Percentiles rank a stretch among this genome's conserved stretches.
Evolutionary conservation across 2,888 invertebrate genomes (phyloP).

Genomic region (Volucella bombylans): DNA sequence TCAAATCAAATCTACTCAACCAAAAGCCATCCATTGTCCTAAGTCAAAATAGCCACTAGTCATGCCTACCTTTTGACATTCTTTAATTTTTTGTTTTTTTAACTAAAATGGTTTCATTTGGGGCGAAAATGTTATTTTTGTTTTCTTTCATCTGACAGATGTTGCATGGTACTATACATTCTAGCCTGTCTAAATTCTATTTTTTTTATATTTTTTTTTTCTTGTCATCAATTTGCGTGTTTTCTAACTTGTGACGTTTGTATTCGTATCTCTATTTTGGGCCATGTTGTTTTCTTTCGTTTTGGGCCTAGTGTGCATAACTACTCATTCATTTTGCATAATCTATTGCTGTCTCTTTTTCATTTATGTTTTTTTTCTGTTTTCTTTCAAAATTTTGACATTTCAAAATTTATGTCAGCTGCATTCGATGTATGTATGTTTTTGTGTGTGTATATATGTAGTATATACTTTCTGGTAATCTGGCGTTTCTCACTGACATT

Average conservation of each 20-base stretch:
- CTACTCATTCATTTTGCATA: constrained; percentile 41
- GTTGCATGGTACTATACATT: constrained; percentile 49
- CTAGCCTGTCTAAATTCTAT: constrained; percentile 7
- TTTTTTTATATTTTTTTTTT: constrained; percentile 18
- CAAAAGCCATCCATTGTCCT: constrained; percentile 43
- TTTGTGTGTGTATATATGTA: constrained; percentile 5
- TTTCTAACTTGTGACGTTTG: constrained; percentile 15
- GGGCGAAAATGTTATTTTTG: constrained; percentile 37
- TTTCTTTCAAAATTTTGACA: constrained; percentile 5
- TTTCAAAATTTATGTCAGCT: neutral
- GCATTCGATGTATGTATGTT: neutral
- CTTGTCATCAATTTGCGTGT: constrained; percentile 21
- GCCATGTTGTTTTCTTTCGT: constrained; percentile 9
- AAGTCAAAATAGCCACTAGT: constrained; percentile 37
- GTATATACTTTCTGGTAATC: neutral
- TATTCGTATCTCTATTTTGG: constrained; percentile 1
- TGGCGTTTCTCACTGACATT: constrained; percentile 36
- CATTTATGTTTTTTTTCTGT: constrained; percentile 49
- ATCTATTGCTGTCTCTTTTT: constrained; percentile 43
- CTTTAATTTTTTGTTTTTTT: constrained; percentile 28
- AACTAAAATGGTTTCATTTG: neutral
- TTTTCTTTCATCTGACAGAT: constrained; percentile 40
- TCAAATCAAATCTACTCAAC: constrained; percentile 30
- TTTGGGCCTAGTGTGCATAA: constrained; percentile 32
- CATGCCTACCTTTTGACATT: constrained; percentile 3